Evolutionary conservation across 2,888 invertebrate species (phyloP).

Genomic region (Omphaloscelis lunosa): DNA sequence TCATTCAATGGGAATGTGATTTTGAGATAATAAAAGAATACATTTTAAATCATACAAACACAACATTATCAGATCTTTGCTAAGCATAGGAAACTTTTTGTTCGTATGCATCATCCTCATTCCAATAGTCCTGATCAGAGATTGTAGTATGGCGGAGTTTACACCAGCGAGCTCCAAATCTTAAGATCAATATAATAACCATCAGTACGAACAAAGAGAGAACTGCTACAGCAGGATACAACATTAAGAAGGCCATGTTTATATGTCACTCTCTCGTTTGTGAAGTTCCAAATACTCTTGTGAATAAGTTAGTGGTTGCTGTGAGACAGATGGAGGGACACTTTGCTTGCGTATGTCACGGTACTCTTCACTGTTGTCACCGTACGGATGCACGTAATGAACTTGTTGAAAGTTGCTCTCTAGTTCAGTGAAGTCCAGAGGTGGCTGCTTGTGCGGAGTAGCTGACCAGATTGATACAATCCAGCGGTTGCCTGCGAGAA

Average conservation of each 20-base stretch:
- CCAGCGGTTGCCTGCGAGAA: constrained; percentile 95
- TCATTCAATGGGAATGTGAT: neutral
- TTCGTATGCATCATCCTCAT: constrained; percentile 92
- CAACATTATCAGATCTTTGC: constrained; percentile 15
- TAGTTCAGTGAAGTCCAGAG: constrained; percentile 94
- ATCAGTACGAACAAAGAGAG: constrained; percentile 94
- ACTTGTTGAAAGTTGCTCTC: constrained; percentile 85
- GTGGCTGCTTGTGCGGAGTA: constrained; percentile 95
- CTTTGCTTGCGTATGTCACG: constrained; percentile 74
- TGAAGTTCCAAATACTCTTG: constrained; percentile 92
- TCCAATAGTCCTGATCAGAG: constrained; percentile 92
- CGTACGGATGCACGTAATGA: constrained; percentile 78
- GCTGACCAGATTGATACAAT: constrained; percentile 95
- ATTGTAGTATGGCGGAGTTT: constrained; percentile 93
- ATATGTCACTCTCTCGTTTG: constrained; percentile 96
- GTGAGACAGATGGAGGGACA: constrained; percentile 80
- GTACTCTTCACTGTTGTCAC: constrained; percentile 75
- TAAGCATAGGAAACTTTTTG: constrained; percentile 92
- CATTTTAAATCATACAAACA: neutral
- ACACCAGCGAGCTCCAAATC: constrained; percentile 94
- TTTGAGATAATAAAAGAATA: constrained; percentile 8
- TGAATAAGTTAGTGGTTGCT: constrained; percentile 85
- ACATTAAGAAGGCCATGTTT: constrained; percentile 93
- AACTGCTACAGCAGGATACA: constrained; percentile 94
- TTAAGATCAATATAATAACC: constrained; percentile 93